phyloP scores from a whole-genome alignment of 2,797 vertebrate genomes.

The Pteronotus mesoamericanus region DNA sequence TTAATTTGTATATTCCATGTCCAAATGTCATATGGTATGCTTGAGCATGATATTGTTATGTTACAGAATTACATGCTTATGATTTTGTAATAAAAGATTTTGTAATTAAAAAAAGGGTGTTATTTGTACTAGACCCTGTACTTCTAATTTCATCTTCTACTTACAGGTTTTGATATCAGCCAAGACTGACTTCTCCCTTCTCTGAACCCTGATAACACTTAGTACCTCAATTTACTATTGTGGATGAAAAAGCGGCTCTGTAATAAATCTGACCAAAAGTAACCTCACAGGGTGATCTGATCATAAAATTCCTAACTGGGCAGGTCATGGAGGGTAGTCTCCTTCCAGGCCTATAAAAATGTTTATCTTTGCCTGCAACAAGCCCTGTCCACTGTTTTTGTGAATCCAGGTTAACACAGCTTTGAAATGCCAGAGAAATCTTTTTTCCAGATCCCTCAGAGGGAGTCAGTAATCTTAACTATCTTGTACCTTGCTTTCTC shows the following conservation, averaged over 20 bases:
- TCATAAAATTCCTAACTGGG: background rate
- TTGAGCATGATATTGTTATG: no score
- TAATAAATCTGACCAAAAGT: background rate
- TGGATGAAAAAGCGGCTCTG: background rate
- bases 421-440: background rate
- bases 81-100: no score
- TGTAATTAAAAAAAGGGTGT: no score
- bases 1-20: no score
- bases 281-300: background rate
- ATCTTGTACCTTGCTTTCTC: background rate
- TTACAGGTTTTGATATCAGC: background rate
- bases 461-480: background rate
- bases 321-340: background rate
- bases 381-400: background rate
- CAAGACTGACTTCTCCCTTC: background rate
- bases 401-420: background rate
- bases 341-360: background rate
- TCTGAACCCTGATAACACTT: background rate
- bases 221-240: background rate
- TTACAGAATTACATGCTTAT: no score
- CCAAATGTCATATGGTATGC: no score
- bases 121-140: no score
- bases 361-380: background rate
- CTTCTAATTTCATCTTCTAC: background rate
- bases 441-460: background rate